A percentile compares a stretch with the other conserved stretches of the same genome.
These are phyloP conservation scores for Magallana angulata DNA, from an alignment of 1,140 invertebrate genomes.

Conservation along the genomic window DNA sequence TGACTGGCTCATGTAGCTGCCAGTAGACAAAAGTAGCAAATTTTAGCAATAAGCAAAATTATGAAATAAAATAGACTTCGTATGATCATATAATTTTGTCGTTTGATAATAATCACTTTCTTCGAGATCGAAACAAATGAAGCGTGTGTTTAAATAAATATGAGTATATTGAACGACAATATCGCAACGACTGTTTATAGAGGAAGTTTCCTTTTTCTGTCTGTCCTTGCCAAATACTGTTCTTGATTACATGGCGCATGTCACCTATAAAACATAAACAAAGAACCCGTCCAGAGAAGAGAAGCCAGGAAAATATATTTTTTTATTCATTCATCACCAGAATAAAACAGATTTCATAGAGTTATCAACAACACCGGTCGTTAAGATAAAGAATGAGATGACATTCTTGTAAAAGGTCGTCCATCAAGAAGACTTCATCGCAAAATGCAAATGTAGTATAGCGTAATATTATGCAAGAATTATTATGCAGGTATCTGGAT, in stretches of 20 bases:
- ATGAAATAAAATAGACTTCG: too few species aligned
- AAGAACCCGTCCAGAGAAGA: not conserved
- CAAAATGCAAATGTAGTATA: constrained; percentile 25
- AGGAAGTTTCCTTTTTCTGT: not conserved
- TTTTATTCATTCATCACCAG: not conserved
- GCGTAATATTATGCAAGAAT: constrained; percentile 25
- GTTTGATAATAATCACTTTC: too few species aligned
- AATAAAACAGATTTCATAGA: not conserved
- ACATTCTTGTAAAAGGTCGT: not conserved
- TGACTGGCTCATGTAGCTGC: too few species aligned
- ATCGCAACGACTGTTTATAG: not conserved
- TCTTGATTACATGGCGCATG: not conserved
- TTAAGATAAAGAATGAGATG: not conserved
- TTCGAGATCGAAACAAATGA: too few species aligned
- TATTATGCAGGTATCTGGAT: constrained; percentile 35
- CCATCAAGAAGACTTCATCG: not conserved
- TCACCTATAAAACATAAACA: constrained; percentile 20
- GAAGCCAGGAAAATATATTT: not conserved
- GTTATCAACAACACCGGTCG: not conserved
- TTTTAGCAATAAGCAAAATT: too few species aligned
- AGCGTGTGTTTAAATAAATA: not conserved
- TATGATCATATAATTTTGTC: too few species aligned
- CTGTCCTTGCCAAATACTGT: not conserved
- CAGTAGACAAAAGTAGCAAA: too few species aligned
- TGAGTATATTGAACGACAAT: not conserved